phyloP scores from a whole-genome alignment of 1,140 invertebrate species.

The Sesamia nonagrioides region DNA sequence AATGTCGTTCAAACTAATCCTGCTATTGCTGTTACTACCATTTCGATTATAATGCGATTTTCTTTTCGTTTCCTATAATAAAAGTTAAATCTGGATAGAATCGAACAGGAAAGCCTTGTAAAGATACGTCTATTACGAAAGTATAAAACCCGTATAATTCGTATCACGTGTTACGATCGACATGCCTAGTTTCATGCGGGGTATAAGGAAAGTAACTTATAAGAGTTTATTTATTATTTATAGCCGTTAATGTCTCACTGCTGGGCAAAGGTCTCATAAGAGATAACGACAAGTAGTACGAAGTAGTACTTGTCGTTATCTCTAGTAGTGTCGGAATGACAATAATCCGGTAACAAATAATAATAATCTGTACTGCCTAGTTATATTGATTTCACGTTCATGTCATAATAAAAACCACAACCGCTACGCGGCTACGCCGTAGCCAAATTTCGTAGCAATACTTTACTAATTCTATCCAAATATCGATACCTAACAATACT shows the following conservation, averaged over 20 bases:
- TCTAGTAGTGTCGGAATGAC: constrained; percentile 6
- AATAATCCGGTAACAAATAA: constrained; percentile 20
- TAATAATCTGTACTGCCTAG: constrained; percentile 21
- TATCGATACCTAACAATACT: neutral
- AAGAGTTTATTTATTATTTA: too few species aligned
- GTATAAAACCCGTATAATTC: constrained; percentile 1
- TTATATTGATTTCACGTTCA: constrained; percentile 26
- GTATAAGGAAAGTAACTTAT: neutral
- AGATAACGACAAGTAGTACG: too few species aligned
- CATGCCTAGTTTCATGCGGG: neutral
- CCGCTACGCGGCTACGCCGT: constrained; percentile 16
- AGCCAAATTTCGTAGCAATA: neutral
- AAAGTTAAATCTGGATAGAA: too few species aligned
- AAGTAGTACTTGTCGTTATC: too few species aligned
- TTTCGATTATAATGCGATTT: too few species aligned
- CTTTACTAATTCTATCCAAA: neutral
- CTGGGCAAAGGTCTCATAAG: too few species aligned
- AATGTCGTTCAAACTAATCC: neutral
- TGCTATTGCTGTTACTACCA: neutral
- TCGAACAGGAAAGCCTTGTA: too few species aligned
- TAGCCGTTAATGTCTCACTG: too few species aligned
- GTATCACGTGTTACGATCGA: constrained; percentile 2
- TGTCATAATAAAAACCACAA: too few species aligned
- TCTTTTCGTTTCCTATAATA: too few species aligned
- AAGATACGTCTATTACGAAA: neutral